These are phyloP conservation scores for Amblyteles armatorius DNA, from an alignment of 2,888 invertebrate species.

Conservation along the genomic window DNA sequence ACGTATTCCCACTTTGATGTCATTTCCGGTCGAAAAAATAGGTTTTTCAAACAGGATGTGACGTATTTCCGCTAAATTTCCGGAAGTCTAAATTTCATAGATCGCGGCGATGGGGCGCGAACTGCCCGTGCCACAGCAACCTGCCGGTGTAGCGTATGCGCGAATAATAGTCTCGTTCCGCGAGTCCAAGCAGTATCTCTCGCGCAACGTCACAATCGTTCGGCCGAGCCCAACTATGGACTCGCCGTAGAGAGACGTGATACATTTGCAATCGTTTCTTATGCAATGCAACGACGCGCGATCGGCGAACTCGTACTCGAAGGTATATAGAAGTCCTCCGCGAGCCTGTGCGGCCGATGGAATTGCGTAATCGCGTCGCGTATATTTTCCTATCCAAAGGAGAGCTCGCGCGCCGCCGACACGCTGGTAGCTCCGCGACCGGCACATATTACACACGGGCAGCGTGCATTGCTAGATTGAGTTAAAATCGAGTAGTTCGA, in stretches of 20 bases:
- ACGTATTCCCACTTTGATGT: too few species aligned
- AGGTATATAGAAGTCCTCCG: constrained; percentile 37
- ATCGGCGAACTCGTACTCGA: constrained; percentile 40
- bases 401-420: constrained; percentile 27
- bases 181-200: constrained; percentile 22
- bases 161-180: constrained; percentile 52
- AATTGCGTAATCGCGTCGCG: constrained; percentile 60
- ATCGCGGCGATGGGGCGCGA: too few species aligned
- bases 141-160: too few species aligned
- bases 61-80: too few species aligned
- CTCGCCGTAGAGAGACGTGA: constrained; percentile 49
- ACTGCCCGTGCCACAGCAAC: too few species aligned
- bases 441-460: constrained; percentile 9
- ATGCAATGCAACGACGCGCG: constrained; percentile 60
- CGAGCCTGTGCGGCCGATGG: constrained; percentile 33
- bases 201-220: constrained; percentile 53
- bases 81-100: too few species aligned
- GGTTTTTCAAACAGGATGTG: too few species aligned
- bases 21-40: too few species aligned
- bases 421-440: constrained; percentile 28
- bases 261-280: constrained; percentile 68
- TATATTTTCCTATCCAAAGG: constrained; percentile 37
- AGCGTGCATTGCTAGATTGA: constrained; percentile 22
- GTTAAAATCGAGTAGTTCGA: constrained; percentile 53
- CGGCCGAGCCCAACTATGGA: constrained; percentile 63